Conservation (phyloP, 1,140 invertebrate species). For the Penaeus indicus region DNA sequence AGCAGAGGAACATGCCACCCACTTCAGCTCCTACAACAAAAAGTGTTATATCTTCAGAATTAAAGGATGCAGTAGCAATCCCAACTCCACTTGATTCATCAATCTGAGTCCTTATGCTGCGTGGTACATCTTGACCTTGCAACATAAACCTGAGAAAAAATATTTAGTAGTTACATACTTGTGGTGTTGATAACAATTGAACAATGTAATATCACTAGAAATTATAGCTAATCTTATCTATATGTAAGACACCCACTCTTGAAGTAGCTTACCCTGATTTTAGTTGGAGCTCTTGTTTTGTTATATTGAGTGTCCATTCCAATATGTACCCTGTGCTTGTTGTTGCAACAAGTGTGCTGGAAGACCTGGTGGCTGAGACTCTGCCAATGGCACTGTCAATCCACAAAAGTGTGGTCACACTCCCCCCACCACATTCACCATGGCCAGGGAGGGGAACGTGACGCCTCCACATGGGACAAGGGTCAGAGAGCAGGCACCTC, state of each 20-base stretch:
- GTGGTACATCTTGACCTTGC: conserved; percentile 49
- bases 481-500: conserved; percentile 56
- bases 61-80: conserved; percentile 56
- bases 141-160: conserved; percentile 51
- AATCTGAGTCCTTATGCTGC: conserved; percentile 34
- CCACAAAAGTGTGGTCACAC: conserved; percentile 53
- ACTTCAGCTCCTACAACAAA: conserved; percentile 56
- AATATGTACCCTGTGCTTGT: conserved; percentile 49
- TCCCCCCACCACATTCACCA: conserved; percentile 52
- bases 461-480: conserved; percentile 53
- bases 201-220: background rate
- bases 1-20: conserved; percentile 57
- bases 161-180: background rate
- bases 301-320: conserved; percentile 42
- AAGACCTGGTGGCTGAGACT: background rate
- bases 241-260: background rate
- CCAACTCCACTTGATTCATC: conserved; percentile 53
- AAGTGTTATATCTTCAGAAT: conserved; percentile 45
- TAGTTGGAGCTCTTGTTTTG: conserved; percentile 51
- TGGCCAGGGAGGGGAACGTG: conserved; percentile 34
- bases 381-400: background rate
- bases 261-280: conserved; percentile 54
- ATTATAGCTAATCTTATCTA: background rate
- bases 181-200: no score
- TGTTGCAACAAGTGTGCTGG: conserved; percentile 30